A percentile compares a stretch with the other conserved stretches of the same genome.
Evolutionary conservation across 2,113 vertebrate species (phyloP).

Genomic region (Thamnophis sirtalis): DNA sequence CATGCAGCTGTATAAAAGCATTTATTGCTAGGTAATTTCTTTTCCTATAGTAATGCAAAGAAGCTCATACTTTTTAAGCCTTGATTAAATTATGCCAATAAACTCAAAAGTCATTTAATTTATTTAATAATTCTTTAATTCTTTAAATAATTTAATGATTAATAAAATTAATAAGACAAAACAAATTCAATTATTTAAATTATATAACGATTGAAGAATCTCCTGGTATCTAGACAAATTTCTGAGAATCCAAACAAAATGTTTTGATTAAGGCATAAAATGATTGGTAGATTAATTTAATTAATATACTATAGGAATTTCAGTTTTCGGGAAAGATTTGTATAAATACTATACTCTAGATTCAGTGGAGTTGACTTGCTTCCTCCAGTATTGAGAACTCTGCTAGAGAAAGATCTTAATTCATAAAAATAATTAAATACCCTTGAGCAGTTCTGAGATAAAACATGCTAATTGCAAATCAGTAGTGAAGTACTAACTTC

Average conservation of each 20-base stretch:
- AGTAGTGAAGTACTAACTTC: slow-evolving; percentile 31
- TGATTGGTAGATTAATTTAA: not conserved
- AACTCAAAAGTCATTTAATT: not conserved
- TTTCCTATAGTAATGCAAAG: not conserved
- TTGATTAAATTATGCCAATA: not conserved
- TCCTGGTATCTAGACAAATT: not conserved
- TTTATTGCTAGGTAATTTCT: not conserved
- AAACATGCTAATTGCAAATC: slow-evolving; percentile 46
- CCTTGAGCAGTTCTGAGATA: slow-evolving; percentile 18
- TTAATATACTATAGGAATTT: not conserved
- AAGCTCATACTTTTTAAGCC: not conserved
- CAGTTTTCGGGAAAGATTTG: not conserved
- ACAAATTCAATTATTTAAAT: not conserved
- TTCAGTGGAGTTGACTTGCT: not conserved
- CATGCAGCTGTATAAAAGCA: not conserved
- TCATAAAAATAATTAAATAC: slow-evolving; percentile 35
- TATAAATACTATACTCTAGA: not conserved
- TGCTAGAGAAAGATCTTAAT: not conserved
- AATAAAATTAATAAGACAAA: not conserved
- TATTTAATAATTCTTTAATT: not conserved
- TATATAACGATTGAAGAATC: not conserved
- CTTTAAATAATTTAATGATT: not conserved
- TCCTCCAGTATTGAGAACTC: not conserved
- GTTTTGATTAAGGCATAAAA: not conserved
- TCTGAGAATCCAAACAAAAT: not conserved